Evolutionary conservation across 2,888 invertebrate species (phyloP).

Genomic region (Sacculina carcini): DNA sequence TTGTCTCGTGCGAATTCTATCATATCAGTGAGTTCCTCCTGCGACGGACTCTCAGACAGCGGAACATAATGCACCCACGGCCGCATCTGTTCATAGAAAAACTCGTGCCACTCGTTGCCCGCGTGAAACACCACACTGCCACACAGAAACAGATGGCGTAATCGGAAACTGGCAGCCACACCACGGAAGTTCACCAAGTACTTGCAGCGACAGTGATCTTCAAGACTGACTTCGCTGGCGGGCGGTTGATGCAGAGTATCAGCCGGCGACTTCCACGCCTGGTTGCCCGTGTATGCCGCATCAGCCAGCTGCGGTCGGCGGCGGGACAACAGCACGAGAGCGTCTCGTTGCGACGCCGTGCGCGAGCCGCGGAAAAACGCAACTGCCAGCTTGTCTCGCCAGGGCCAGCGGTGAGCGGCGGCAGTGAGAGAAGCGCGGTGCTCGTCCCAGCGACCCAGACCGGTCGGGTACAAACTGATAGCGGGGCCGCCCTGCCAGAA

Average conservation of each 20-base stretch:
- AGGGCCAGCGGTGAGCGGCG: conserved; percentile 37
- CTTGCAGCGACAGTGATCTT: conserved; percentile 72
- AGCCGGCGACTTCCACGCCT: conserved; percentile 83
- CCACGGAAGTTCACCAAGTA: conserved; percentile 89
- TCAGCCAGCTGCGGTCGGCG: conserved; percentile 37
- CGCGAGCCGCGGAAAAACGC: conserved; percentile 79
- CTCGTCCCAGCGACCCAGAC: conserved; percentile 77
- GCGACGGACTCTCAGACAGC: conserved; percentile 35
- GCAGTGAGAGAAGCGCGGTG: conserved; percentile 41
- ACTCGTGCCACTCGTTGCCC: conserved; percentile 78
- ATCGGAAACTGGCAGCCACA: conserved; percentile 88
- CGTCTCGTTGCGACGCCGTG: conserved; percentile 70
- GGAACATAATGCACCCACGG: conserved; percentile 94
- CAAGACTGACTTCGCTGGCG: conserved; percentile 59
- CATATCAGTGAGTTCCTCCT: conserved; percentile 41
- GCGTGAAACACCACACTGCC: conserved; percentile 53
- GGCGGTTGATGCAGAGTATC: conserved; percentile 64
- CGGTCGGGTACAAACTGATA: conserved; percentile 69
- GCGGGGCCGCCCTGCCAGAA: conserved; percentile 98
- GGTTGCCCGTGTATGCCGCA: conserved; percentile 89
- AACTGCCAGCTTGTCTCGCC: conserved; percentile 38
- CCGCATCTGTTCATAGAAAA: conserved; percentile 65
- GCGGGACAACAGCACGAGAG: conserved; percentile 42
- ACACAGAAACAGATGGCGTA: conserved; percentile 81
- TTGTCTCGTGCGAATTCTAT: conserved; percentile 47